Base-by-base conservation (phyloP, 1,140 invertebrate genomes). In the Hermetia illucens region DNA sequence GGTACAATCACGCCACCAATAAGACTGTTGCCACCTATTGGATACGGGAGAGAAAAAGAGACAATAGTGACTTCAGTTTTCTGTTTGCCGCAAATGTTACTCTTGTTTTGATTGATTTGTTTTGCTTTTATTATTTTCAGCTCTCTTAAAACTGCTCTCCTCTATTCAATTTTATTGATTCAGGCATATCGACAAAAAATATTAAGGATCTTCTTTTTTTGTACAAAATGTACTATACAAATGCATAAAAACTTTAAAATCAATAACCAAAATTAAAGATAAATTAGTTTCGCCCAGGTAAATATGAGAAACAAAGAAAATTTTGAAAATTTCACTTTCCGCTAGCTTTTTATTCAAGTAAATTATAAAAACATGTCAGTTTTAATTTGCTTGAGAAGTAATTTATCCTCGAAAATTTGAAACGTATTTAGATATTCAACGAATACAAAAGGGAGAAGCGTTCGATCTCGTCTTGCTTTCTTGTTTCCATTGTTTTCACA, bases 11-110 rank as follows among this genome's bases (percentile, higher is more conserved):
- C 55, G 50, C 55, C 55, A 45, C 55, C 48, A 39, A 58, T 48
- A 49, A 58, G 52, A 53, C 50, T 57, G 52, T 32, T 32, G 19
- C 54, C 54, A 60, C 57, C 57, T 60, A 59, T 48, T 44, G 50
- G 44, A 58, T 60, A 56, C 53, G 50, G 55, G 57, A 58, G 58
- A n/a, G 58, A 39, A 54, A 59, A 58, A 59, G 56, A 60, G 57
- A 60, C 57, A 60, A 60, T 56, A 60, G 57, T 60, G 57, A 60
- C 57, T 59, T 59, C 56, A 52, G 50, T 40, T 25, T 25, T 34
- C 9, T 34, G 17, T 34, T 12, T 24, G 3, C 29, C 18, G n/a
- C 36, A 33, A 31, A 34, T 43, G 25, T 38, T 38, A 17, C 27
- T 38, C 22, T 36, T 9, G 2, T 40, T 44, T 30, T 35, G 17